Evolutionary conservation across 2,113 vertebrate genomes (phyloP).

Genomic region (Cavia porcellus): DNA sequence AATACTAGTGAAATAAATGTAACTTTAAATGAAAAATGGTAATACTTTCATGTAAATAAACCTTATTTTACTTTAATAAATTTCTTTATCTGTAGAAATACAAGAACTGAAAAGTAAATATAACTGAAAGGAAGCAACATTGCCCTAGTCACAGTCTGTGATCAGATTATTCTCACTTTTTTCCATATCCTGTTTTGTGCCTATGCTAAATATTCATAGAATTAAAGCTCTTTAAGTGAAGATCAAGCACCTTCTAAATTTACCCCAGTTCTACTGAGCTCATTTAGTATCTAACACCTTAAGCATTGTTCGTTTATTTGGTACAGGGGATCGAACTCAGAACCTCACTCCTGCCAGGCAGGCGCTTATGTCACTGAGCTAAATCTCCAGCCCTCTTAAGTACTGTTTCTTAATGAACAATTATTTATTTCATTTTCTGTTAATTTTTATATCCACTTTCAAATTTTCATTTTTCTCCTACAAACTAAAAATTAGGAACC

Average conservation of each 20-base stretch:
- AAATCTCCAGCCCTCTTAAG: not conserved
- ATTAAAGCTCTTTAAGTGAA: not conserved
- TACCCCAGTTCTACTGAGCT: not conserved
- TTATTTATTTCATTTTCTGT: not conserved
- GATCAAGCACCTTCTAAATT: not conserved
- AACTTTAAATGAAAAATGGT: not conserved
- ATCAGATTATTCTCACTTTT: not conserved
- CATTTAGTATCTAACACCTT: not conserved
- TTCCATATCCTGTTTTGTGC: not conserved
- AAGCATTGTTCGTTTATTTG: not conserved
- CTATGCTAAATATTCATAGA: not conserved
- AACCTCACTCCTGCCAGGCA: no score
- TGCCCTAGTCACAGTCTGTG: not conserved
- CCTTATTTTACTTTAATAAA: not conserved
- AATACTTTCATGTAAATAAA: not conserved
- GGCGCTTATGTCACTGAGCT: no score
- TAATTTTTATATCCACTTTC: constrained; percentile 19
- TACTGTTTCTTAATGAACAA: not conserved
- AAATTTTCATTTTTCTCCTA: constrained; percentile 41
- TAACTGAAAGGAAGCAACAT: not conserved
- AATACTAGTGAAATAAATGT: not conserved
- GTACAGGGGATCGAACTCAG: no score
- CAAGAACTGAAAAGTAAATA: not conserved
- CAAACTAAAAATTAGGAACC: not conserved
- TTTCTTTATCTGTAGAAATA: constrained; percentile 12